phyloP scores from a whole-genome alignment of 1,140 invertebrate species.

The Ectropis grisescens region DNA sequence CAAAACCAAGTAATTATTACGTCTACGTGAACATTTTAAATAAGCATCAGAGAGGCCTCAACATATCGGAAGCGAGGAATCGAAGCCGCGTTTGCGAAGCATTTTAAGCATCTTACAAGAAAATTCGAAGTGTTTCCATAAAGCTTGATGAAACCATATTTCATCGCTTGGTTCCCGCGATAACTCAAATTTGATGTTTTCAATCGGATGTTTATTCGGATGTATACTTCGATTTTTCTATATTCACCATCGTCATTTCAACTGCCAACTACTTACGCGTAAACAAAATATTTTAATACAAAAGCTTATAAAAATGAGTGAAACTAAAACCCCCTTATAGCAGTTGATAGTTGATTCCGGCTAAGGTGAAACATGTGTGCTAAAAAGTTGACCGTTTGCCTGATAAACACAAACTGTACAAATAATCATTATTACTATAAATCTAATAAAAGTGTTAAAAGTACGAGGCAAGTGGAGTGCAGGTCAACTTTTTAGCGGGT shows the following conservation, averaged over 20 bases:
- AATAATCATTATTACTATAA: too few relatives aligned
- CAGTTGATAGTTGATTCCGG: slow-evolving; percentile 61
- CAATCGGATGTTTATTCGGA: too few relatives aligned
- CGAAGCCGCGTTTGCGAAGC: slow-evolving; percentile 60
- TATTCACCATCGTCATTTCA: slow-evolving; percentile 56
- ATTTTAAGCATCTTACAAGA: slow-evolving; percentile 49
- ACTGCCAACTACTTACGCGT: slow-evolving; percentile 53
- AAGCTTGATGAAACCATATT: too few relatives aligned
- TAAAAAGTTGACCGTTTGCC: slow-evolving; percentile 53
- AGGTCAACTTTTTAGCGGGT: slow-evolving; percentile 45
- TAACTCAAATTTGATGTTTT: too few relatives aligned
- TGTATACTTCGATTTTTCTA: slow-evolving; percentile 48
- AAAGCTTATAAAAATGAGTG: slow-evolving; percentile 38
- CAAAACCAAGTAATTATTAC: slow-evolving; percentile 64
- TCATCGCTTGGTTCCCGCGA: too few relatives aligned
- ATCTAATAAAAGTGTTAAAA: too few relatives aligned
- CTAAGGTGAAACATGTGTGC: slow-evolving; percentile 31
- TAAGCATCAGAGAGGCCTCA: slow-evolving; percentile 61
- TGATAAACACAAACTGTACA: slow-evolving; percentile 1
- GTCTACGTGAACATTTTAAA: slow-evolving; percentile 61
- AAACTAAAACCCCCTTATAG: slow-evolving; percentile 50
- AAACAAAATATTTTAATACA: slow-evolving; percentile 30
- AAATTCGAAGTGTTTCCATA: slow-evolving; percentile 58
- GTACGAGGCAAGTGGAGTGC: too few relatives aligned
- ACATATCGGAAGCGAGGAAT: slow-evolving; percentile 59